Percentiles rank a stretch among this genome's conserved stretches.
These are phyloP conservation scores for Tenebrosternarchus preto DNA, from an alignment of 2,113 vertebrate genomes.

Conservation along the genomic window DNA sequence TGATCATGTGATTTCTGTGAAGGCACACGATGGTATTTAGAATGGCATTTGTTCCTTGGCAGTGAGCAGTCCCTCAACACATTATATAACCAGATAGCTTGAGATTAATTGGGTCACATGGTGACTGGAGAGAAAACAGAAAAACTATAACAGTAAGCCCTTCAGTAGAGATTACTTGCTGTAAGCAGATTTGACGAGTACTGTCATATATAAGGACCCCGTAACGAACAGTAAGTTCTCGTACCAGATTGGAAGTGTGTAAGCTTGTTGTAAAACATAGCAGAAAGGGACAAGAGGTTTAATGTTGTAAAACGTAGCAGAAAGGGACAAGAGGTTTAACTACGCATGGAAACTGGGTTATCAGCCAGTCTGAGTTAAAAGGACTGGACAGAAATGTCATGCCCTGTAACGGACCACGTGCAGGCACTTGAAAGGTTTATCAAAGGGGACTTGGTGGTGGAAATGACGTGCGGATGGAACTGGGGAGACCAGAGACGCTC, in stretches of 20 bases:
- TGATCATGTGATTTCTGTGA: not conserved
- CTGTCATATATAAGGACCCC: not conserved
- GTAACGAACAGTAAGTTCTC: not conserved
- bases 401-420: conserved; percentile 41
- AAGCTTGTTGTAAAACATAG: not conserved
- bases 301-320: not conserved
- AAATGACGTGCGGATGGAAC: conserved; percentile 55
- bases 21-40: not conserved
- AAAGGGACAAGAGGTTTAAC: not conserved
- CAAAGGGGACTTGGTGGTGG: not conserved
- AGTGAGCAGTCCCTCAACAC: not conserved
- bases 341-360: not conserved
- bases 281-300: not conserved
- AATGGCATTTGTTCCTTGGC: not conserved
- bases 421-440: conserved; percentile 59
- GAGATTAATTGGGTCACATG: conserved; percentile 3
- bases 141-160: not conserved
- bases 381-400: not conserved
- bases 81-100: not conserved
- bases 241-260: not conserved
- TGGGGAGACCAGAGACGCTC: conserved; percentile 54
- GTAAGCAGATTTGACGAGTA: not conserved
- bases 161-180: not conserved
- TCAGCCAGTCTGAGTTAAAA: not conserved
- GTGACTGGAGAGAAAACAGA: not conserved